Evolutionary conservation across 2,797 vertebrate species (phyloP).

Genomic region (Toxotes lorentzi): DNA sequence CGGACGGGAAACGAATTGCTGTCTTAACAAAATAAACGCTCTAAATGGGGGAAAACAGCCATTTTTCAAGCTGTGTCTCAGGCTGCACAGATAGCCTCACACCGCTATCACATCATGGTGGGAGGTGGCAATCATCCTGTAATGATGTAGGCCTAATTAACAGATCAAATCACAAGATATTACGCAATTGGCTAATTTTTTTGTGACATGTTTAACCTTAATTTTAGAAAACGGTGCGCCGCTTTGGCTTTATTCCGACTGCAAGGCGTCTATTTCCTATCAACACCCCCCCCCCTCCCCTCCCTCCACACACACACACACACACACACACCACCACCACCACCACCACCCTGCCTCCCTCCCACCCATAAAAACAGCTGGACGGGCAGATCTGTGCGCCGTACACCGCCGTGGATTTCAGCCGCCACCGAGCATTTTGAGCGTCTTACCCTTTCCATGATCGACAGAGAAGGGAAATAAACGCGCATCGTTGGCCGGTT

Average conservation of each 20-base stretch:
- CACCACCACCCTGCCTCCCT: conserved; percentile 29
- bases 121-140: conserved; percentile 77
- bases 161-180: conserved; percentile 13
- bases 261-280: conserved; percentile 72
- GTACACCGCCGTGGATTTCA: conserved; percentile 17
- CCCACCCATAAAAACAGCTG: conserved; percentile 82
- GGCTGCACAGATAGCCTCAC: conserved; percentile 53
- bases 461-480: conserved; percentile 54
- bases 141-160: conserved; percentile 72
- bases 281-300: conserved; percentile 68
- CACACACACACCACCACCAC: conserved; percentile 14
- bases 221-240: conserved; percentile 30
- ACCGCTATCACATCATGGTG: conserved; percentile 67
- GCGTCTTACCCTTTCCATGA: conserved; percentile 84
- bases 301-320: conserved; percentile 11
- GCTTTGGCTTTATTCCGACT: conserved; percentile 56
- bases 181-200: conserved; percentile 27
- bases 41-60: background rate
- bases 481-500: conserved; percentile 64
- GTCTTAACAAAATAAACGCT: conserved; percentile 31
- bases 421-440: background rate
- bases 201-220: background rate
- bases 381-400: conserved; percentile 54
- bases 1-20: background rate
- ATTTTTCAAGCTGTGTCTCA: conserved; percentile 6